Conservation (phyloP, 2,888 invertebrate genomes). For the Tyria jacobaeae region DNA sequence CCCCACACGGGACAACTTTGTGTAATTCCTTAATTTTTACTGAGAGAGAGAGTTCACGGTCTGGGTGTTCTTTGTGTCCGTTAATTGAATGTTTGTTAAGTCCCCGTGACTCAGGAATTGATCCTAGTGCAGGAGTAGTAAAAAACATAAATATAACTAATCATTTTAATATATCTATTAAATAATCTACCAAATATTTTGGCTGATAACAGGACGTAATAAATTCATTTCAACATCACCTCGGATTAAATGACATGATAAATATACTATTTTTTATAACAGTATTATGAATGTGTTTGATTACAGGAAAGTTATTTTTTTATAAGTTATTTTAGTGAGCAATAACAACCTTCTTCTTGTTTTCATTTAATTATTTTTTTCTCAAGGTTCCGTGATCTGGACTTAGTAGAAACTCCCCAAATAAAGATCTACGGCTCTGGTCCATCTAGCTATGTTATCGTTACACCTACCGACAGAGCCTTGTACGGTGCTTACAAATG, state of each 20-base stretch:
- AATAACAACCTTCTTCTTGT: not conserved
- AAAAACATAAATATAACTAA: too few relatives aligned
- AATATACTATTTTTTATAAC: not conserved
- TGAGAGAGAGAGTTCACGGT: too few relatives aligned
- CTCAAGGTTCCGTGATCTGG: conserved; percentile 81
- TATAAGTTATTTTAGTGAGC: not conserved
- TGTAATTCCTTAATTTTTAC: too few relatives aligned
- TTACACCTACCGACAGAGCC: conserved; percentile 88
- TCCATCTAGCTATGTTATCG: conserved; percentile 90
- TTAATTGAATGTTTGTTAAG: too few relatives aligned
- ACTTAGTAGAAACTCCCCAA: conserved; percentile 85
- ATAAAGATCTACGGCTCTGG: conserved; percentile 89
- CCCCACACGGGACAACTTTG: too few relatives aligned
- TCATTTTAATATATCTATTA: too few relatives aligned
- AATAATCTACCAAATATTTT: too few relatives aligned
- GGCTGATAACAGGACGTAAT: too few relatives aligned
- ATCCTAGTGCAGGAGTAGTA: too few relatives aligned
- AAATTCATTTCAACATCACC: too few relatives aligned
- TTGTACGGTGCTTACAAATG: conserved; percentile 93
- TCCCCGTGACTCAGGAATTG: too few relatives aligned
- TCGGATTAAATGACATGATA: not conserved
- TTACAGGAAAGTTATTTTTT: not conserved
- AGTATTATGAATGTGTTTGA: not conserved
- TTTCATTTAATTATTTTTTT: conserved; percentile 3
- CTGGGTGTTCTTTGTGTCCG: too few relatives aligned